phyloP scores from a whole-genome alignment of 2,797 vertebrate species.

The Anas bernieri region DNA sequence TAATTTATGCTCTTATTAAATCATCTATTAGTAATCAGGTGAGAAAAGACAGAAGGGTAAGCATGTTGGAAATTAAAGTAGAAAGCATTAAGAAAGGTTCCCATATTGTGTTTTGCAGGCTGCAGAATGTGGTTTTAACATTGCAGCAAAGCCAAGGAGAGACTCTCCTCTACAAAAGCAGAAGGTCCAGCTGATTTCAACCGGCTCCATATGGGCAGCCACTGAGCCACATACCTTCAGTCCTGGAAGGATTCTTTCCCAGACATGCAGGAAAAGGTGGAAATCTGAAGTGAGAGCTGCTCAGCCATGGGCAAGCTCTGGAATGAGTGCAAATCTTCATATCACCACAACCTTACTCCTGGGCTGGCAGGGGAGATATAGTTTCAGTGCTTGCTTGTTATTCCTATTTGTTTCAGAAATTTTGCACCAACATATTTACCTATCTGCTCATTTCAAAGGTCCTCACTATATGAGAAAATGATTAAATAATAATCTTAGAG shows the following conservation, averaged over 20 bases:
- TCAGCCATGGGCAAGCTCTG: background rate
- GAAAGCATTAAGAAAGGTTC: background rate
- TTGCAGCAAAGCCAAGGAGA: background rate
- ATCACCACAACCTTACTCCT: fast-evolving
- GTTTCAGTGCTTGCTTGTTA: background rate
- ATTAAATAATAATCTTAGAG: background rate
- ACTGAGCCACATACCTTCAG: background rate
- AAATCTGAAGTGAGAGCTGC: background rate
- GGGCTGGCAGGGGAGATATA: background rate
- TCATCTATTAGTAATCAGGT: background rate
- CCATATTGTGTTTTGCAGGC: background rate
- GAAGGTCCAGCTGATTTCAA: background rate
- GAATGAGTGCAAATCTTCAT: background rate
- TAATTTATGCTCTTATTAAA: slow-evolving; percentile 16
- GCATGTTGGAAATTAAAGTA: background rate
- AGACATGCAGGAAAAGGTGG: background rate
- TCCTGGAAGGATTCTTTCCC: background rate
- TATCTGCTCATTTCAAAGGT: background rate
- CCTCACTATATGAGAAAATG: background rate
- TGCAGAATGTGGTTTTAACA: background rate
- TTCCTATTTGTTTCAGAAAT: background rate
- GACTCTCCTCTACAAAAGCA: fast-evolving
- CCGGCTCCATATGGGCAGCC: too few relatives aligned
- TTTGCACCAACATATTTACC: background rate
- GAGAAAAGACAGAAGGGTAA: background rate